A percentile compares a stretch with the other conserved stretches of the same genome.
These are phyloP conservation scores for Drymodes brunneopygia DNA, from an alignment of 2,113 vertebrate species.

Conservation along the genomic window DNA sequence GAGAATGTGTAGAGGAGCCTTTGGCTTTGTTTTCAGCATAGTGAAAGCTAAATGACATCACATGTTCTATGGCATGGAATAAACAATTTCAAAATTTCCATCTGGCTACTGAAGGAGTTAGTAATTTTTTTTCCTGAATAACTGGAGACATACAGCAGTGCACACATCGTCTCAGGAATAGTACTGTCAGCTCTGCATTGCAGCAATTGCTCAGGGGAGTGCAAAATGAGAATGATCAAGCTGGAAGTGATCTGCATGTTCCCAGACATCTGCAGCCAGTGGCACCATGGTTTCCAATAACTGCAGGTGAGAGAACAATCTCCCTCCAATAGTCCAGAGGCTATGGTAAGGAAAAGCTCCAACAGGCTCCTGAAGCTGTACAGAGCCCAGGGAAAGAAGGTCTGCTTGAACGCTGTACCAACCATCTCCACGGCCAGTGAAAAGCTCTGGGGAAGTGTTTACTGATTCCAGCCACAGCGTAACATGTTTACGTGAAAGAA, in stretches of 20 bases:
- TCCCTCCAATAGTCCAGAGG: not conserved
- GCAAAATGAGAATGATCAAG: not conserved
- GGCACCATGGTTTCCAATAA: not conserved
- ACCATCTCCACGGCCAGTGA: not conserved
- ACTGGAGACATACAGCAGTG: not conserved
- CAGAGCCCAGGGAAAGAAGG: not conserved
- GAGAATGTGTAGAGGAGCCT: not conserved
- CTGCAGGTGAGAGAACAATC: not conserved
- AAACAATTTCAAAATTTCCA: not conserved
- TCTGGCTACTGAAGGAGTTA: not conserved
- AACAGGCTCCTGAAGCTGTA: not conserved
- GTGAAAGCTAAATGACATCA: not conserved
- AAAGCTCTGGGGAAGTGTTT: not conserved
- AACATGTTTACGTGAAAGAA: not conserved
- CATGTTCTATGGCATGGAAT: not conserved
- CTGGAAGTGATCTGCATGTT: not conserved
- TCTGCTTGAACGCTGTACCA: not conserved
- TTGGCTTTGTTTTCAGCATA: not conserved
- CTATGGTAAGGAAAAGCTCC: not conserved
- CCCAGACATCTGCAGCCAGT: not conserved
- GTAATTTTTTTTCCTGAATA: not conserved
- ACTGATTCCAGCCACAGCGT: not conserved
- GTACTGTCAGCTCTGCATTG: not conserved
- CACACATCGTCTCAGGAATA: not conserved
- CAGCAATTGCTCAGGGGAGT: not conserved